These are phyloP conservation scores for Pedionomus torquatus DNA, from an alignment of 2,113 vertebrate species.

Conservation along the genomic window DNA sequence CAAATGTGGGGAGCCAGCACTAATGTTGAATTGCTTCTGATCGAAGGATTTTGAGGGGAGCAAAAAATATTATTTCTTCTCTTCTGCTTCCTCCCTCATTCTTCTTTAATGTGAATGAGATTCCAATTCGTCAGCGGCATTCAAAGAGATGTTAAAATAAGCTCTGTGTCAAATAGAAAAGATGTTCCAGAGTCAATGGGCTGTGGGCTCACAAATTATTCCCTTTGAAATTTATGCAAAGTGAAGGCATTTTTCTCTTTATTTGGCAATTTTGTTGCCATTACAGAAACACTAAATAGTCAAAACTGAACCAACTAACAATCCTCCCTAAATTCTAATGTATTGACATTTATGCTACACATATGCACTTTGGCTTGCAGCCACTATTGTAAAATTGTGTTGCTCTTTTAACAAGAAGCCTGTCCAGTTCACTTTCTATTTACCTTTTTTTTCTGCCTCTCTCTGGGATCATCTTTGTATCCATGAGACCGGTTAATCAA, in stretches of 20 bases:
- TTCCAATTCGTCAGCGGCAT: neutral
- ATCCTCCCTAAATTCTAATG: neutral
- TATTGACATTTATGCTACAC: neutral
- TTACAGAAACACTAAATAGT: neutral
- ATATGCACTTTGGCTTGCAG: neutral
- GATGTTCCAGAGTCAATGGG: neutral
- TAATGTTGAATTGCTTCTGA: neutral
- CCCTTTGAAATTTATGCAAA: neutral
- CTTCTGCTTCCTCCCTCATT: neutral
- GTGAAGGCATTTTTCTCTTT: neutral
- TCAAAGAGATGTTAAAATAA: neutral
- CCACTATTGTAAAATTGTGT: neutral
- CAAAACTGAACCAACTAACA: neutral
- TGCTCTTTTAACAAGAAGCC: neutral
- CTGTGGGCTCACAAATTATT: neutral
- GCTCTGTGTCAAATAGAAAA: neutral
- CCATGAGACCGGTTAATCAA: neutral
- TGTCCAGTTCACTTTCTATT: neutral
- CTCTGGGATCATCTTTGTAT: neutral
- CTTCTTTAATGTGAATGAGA: neutral
- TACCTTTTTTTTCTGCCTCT: neutral
- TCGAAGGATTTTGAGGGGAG: neutral
- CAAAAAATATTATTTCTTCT: neutral
- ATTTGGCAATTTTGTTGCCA: neutral
- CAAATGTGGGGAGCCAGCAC: neutral